A percentile compares a stretch with the other conserved stretches of the same genome.
phyloP scores from a whole-genome alignment of 2,797 vertebrate genomes.

The Picus viridis region DNA sequence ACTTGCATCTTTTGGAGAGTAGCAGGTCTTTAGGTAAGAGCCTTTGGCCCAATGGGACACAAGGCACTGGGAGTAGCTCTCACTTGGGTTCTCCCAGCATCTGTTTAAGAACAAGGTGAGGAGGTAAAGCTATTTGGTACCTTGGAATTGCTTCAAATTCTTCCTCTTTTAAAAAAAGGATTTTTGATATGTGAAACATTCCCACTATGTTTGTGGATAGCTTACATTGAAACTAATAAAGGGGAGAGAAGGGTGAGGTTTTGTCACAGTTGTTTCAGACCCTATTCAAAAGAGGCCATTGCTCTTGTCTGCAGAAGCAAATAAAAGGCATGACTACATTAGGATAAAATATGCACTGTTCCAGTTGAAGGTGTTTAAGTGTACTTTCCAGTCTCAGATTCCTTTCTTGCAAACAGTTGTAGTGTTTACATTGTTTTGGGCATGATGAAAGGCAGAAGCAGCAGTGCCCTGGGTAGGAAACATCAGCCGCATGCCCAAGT shows the following conservation, averaged over 20 bases:
- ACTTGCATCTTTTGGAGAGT: neutral
- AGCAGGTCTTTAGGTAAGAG: neutral
- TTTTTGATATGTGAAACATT: neutral
- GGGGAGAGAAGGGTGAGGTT: neutral
- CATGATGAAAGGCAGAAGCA: conserved; percentile 72
- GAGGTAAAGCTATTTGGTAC: neutral
- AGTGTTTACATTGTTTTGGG: conserved; percentile 66
- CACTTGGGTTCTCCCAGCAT: neutral
- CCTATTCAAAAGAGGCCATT: neutral
- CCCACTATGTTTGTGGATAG: neutral
- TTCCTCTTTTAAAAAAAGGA: neutral
- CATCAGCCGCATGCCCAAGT: conserved; percentile 1
- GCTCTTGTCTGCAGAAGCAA: conserved; percentile 23
- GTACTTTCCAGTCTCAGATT: conserved; percentile 68
- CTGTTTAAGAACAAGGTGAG: neutral
- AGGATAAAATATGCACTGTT: conserved; percentile 78
- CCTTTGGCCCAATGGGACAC: neutral
- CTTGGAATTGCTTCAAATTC: neutral
- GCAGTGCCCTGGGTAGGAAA: conserved; percentile 1
- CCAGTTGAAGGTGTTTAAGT: conserved; percentile 56
- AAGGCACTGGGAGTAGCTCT: neutral
- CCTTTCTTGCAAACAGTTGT: conserved; percentile 26
- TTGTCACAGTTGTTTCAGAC: neutral
- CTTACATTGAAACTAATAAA: conserved; percentile 5
- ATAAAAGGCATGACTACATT: conserved; percentile 75